Base-by-base conservation (phyloP, 92 coral and sea anemone genomes). In the Bergia sp. region DNA sequence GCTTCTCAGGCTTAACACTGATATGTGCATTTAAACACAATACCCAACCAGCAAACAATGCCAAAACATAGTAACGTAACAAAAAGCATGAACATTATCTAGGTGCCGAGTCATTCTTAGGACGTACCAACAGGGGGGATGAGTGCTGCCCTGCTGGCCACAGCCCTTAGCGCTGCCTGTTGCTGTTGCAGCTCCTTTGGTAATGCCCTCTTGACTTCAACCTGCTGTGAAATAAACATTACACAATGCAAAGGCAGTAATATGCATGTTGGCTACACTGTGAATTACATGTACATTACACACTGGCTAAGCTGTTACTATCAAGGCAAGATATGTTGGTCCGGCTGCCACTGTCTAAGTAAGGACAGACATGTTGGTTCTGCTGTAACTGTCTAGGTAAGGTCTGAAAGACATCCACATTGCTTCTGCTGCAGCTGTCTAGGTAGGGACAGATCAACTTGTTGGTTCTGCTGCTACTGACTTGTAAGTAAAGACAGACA, bases 161-260 rank as follows among this genome's bases (percentile, higher is more conserved):
- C 92, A 47, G 98, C 98, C 43, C 96, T 86, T 37, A 95, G 86
- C 0, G 96, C 96, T 47, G 99, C 99, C 79, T 97, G 99, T 80
- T 97, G 99, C 57, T 95, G 98, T 78, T 95, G 98, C 3, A 95
- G 92, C 74, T 97, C 99, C 79, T 97, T 97, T 0, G 99, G 95
- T 80, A 97, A 93, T 38, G 99, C 99, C 85, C 98, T 90, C 76
- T 97, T 97, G 57, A 97, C 99, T 88, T 97, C 99, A 85, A 97
- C 99, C 98, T 96, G 86, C 9, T 82, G 15, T 29, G 77, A 49
- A n/a, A 79, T 3, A 61, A 87, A 39, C 16, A 39, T 8, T 50
- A 2, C 57, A 50, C 57, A 50, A 29, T 29, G 29, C 29, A 29
- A 29, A 29, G 29, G 49, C 49, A 45, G 49, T 8, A 4, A 45